Evolutionary conservation across 2,888 invertebrate genomes (phyloP), one percentile per base, ranked within the genome.

Genomic region (Furcula furcula): DNA sequence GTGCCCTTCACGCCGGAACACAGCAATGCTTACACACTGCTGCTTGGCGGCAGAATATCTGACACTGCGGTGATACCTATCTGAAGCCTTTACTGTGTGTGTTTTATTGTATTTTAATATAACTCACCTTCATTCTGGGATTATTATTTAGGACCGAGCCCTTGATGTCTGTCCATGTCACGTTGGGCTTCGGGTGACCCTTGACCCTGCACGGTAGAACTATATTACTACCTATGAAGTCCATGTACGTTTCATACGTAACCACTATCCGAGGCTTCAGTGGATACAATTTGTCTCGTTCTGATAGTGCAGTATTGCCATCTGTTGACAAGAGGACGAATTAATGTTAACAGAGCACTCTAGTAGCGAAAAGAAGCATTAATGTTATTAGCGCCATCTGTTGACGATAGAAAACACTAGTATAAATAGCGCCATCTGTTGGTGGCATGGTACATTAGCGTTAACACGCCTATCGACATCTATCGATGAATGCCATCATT

Each of bases 121-220:
- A 5, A 5, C 39, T 42, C 50, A 92, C 89, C 85, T 90, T 90
- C 71, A 90, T 89, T 40, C 90, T 82, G 2, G 82, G 80, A 40
- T 91, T 88, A 20, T 87, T 83, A 4, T 81, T 84, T n/a, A 91
- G 75, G 1, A 89, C 60, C 9, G 79, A 77, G 3, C 91, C 91
- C 27, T 90, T 86, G 21, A 90, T 90, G 58, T 93, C 91, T 44
- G 85, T 65, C 95, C 95, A 96, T 29, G 87, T 88, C 29, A 94
- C 82, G 31, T 81, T 83, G 0, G 95, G 94, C 18, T 85, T 80
- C 0, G 95, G 94, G 33, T 91, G 91, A 0, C 94, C 94, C 16
- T 71, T 70, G 3, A 91, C 93, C 32, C 90, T 89, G 77, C 96
- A 96, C 0, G 94, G 95, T 22, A 96, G 76, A 14, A 92, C 83